These are phyloP conservation scores for Mixornis gularis DNA, from an alignment of 2,113 vertebrate species.

Conservation along the genomic window DNA sequence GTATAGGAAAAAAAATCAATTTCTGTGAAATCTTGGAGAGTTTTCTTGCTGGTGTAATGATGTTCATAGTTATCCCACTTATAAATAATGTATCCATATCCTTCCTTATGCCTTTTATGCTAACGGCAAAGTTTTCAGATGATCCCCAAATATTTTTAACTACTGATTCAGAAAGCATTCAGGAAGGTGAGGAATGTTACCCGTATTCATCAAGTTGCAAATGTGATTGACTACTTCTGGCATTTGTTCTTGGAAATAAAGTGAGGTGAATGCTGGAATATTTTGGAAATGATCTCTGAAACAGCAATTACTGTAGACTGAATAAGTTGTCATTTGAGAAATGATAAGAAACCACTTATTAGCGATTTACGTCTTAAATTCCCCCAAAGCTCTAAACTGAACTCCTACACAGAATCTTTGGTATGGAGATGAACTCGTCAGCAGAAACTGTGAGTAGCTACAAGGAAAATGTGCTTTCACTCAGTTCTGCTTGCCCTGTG, in stretches of 20 bases:
- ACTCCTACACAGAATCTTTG: background rate
- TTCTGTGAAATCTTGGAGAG: background rate
- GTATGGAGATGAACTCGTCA: background rate
- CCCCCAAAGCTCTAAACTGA: background rate
- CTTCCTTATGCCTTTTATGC: background rate
- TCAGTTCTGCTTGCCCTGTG: background rate
- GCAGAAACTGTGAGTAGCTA: background rate
- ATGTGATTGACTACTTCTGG: background rate
- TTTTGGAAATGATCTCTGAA: background rate
- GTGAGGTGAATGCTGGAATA: background rate
- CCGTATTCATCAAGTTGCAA: background rate
- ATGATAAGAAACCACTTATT: background rate
- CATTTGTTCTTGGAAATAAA: conserved; percentile 1
- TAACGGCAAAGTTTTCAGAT: background rate
- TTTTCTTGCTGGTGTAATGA: background rate
- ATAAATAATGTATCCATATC: background rate
- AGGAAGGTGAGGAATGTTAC: background rate
- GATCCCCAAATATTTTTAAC: background rate
- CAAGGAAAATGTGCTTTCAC: background rate
- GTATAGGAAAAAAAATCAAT: background rate
- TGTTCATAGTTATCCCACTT: background rate
- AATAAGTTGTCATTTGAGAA: background rate
- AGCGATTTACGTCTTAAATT: background rate
- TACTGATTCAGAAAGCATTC: background rate
- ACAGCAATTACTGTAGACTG: background rate